These are phyloP conservation scores for Oceanites oceanicus DNA, from an alignment of 2,113 vertebrate species.

Conservation along the genomic window DNA sequence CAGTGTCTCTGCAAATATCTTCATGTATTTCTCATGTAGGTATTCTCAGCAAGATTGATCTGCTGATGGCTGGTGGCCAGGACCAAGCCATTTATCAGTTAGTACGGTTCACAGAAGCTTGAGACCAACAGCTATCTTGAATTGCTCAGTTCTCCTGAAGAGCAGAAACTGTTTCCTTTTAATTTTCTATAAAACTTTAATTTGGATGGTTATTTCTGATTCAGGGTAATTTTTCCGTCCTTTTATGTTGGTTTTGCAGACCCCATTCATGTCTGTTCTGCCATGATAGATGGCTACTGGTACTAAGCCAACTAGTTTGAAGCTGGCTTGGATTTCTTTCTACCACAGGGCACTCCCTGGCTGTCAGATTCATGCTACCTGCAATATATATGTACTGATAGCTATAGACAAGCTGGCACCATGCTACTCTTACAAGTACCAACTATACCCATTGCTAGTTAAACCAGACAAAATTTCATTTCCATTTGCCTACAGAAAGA, in stretches of 20 bases:
- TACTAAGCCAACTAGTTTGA: background rate
- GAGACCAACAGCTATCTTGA: background rate
- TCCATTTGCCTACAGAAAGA: background rate
- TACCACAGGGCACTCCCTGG: background rate
- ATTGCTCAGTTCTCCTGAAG: background rate
- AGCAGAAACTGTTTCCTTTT: background rate
- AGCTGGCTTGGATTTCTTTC: background rate
- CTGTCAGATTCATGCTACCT: constrained; percentile 38
- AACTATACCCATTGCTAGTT: constrained; percentile 28
- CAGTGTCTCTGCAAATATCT: background rate
- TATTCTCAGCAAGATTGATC: background rate
- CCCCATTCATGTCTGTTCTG: background rate
- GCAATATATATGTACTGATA: constrained; percentile 22
- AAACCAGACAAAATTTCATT: background rate
- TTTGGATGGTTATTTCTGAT: background rate
- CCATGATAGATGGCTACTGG: background rate
- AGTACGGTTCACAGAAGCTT: background rate
- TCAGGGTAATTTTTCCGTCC: background rate
- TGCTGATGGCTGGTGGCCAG: background rate
- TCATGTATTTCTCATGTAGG: background rate
- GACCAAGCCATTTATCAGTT: background rate
- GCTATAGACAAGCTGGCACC: constrained; percentile 45
- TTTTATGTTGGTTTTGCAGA: background rate
- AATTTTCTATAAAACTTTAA: background rate
- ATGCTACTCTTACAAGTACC: background rate